These are phyloP conservation scores for Protula sp. DNA, from an alignment of 2,888 invertebrate genomes.

Conservation along the genomic window DNA sequence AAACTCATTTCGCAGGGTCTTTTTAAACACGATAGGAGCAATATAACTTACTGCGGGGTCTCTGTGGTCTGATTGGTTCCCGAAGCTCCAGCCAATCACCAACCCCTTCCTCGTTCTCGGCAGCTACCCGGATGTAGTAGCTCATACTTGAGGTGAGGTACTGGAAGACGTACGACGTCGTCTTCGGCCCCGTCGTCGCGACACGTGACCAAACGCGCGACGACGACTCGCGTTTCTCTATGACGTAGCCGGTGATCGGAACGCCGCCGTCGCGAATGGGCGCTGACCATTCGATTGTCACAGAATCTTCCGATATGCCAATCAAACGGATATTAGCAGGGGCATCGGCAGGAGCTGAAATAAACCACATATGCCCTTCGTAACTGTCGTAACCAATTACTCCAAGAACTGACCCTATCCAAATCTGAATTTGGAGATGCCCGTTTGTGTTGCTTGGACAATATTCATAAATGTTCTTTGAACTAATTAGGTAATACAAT, in stretches of 20 bases:
- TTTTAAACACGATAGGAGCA: no score
- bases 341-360: slow-evolving; percentile 19
- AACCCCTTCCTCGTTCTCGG: slow-evolving; percentile 74
- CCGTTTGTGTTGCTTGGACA: no score
- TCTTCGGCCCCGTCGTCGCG: slow-evolving; percentile 9
- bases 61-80: slow-evolving; percentile 22
- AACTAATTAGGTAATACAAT: no score
- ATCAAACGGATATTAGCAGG: slow-evolving; percentile 19
- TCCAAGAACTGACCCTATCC: no score
- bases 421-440: no score
- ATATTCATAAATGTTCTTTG: no score
- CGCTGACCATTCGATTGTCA: slow-evolving; percentile 44
- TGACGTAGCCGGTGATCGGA: slow-evolving; percentile 34
- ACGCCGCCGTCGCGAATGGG: slow-evolving; percentile 42
- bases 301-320: slow-evolving; percentile 38
- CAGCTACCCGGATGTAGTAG: slow-evolving; percentile 80
- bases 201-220: slow-evolving; percentile 22
- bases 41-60: slow-evolving; percentile 6
- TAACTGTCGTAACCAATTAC: no score
- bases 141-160: neutral
- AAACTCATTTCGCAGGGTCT: no score
- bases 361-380: no score
- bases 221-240: slow-evolving; percentile 25
- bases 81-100: slow-evolving; percentile 20
- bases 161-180: slow-evolving; percentile 15